phyloP scores from a whole-genome alignment of 2,797 vertebrate genomes.

The Peromyscus attwateri region DNA sequence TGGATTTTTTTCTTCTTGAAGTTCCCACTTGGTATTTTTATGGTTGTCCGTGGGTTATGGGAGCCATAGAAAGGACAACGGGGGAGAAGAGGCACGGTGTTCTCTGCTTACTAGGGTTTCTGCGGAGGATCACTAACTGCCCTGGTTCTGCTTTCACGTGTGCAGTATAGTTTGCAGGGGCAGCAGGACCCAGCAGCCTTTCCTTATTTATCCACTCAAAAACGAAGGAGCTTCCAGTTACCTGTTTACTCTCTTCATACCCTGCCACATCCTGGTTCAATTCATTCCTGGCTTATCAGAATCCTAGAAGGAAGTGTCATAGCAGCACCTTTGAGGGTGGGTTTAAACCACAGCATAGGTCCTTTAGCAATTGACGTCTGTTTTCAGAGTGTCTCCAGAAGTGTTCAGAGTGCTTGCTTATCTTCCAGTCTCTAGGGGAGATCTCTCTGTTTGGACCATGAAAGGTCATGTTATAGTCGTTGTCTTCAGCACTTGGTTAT shows the following conservation, averaged over 20 bases:
- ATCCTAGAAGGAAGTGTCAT: not conserved
- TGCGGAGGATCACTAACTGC: not conserved
- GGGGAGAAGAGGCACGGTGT: not conserved
- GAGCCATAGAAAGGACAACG: not conserved
- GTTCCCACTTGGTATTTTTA: not conserved
- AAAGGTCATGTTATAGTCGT: not conserved
- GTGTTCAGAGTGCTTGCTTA: no score
- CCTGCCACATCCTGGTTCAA: not conserved
- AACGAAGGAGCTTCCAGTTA: not conserved
- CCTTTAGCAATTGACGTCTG: not conserved
- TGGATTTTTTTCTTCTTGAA: not conserved
- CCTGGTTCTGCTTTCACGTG: not conserved
- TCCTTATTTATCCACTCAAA: not conserved
- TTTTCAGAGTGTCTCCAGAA: not conserved
- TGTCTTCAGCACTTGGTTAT: not conserved
- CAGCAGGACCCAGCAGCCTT: not conserved
- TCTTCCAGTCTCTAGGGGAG: not conserved
- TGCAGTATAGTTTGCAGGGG: not conserved
- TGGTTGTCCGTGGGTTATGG: not conserved
- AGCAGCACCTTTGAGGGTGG: not conserved
- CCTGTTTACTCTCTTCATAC: not conserved
- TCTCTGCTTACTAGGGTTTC: not conserved
- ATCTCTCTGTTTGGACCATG: not conserved
- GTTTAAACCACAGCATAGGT: not conserved
- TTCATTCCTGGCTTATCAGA: not conserved